phyloP scores from a whole-genome alignment of 2,113 vertebrate genomes.

The Myocastor coypus region DNA sequence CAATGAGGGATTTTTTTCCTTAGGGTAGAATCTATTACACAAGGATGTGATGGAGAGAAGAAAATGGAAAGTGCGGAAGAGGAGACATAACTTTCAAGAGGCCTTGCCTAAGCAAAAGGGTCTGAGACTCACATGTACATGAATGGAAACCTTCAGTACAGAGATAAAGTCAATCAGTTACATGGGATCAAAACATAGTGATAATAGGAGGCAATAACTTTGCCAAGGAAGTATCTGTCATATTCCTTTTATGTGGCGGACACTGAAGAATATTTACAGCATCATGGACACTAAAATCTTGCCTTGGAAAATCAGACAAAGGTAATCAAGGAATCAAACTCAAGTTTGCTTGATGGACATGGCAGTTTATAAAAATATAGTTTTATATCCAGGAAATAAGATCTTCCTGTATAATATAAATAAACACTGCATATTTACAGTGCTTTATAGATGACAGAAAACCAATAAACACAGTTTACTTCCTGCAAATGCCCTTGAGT shows the following conservation, averaged over 20 bases:
- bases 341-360: not conserved
- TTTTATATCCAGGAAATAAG: constrained; percentile 9
- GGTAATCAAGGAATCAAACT: not conserved
- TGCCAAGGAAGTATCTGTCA: not conserved
- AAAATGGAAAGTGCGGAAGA: not conserved
- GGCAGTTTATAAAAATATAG: not conserved
- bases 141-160: not conserved
- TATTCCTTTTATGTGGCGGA: constrained; percentile 18
- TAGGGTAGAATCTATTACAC: not conserved
- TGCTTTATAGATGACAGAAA: constrained; percentile 1
- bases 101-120: not conserved
- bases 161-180: not conserved
- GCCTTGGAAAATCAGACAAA: not conserved
- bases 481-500: not conserved
- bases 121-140: not conserved
- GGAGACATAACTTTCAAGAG: not conserved
- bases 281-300: not conserved
- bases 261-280: not conserved
- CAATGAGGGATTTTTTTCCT: not conserved
- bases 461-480: constrained; percentile 6
- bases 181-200: not conserved
- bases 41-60: not conserved
- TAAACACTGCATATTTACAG: constrained; percentile 18
- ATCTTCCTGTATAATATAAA: constrained; percentile 45
- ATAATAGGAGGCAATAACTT: not conserved